These are phyloP conservation scores for Ischnura elegans DNA, from an alignment of 2,888 invertebrate genomes.

Conservation along the genomic window DNA sequence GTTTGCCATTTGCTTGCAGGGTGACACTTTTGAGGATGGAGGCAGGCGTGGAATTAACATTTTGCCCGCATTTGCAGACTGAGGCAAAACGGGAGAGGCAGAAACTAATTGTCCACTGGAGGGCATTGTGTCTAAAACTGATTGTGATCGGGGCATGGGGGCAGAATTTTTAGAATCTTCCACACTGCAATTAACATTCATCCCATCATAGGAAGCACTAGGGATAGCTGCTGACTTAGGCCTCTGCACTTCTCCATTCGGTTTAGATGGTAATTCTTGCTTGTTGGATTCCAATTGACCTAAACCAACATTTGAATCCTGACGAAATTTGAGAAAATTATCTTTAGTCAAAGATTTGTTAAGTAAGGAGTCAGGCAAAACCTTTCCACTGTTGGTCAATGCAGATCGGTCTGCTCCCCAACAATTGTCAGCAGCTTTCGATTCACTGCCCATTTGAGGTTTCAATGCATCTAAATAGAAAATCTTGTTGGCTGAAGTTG, in stretches of 20 bases:
- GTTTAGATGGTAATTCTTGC: constrained; percentile 16
- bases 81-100: not conserved
- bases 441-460: not conserved
- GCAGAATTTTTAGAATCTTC: constrained; percentile 53
- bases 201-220: constrained; percentile 21
- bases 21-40: constrained; percentile 75
- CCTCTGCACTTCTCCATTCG: constrained; percentile 55
- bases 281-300: not conserved
- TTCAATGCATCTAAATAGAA: constrained; percentile 29
- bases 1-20: constrained; percentile 74
- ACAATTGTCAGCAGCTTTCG: constrained; percentile 45
- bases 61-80: constrained; percentile 68
- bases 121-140: constrained; percentile 40
- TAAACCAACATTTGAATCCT: constrained; percentile 35
- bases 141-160: constrained; percentile 21
- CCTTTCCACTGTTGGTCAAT: not conserved
- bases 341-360: constrained; percentile 29
- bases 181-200: constrained; percentile 10
- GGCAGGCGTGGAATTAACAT: constrained; percentile 71
- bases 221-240: constrained; percentile 34
- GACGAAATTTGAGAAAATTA: constrained; percentile 2
- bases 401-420: constrained; percentile 42
- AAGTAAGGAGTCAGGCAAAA: constrained; percentile 12
- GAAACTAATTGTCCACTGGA: constrained; percentile 21
- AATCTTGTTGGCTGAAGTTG: constrained; percentile 43